phyloP scores from a whole-genome alignment of 2,888 invertebrate genomes.

The Bruchidius siliquastri region DNA sequence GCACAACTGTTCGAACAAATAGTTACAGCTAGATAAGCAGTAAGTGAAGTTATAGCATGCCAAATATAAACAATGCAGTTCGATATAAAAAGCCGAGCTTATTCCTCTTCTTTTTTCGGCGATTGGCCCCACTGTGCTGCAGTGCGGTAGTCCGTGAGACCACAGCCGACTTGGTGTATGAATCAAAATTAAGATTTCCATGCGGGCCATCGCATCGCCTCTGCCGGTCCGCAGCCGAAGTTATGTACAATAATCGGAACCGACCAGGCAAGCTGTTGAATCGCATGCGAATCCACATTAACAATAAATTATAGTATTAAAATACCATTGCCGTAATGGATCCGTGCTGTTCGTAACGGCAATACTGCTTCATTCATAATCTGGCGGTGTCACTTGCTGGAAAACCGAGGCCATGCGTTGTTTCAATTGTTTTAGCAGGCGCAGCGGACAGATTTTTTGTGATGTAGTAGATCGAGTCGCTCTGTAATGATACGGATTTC shows the following conservation, averaged over 20 bases:
- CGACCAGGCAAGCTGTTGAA: constrained; percentile 2
- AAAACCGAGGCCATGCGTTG: background rate
- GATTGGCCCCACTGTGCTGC: too few species aligned
- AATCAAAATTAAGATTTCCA: background rate
- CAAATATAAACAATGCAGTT: too few species aligned
- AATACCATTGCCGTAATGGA: constrained; percentile 44
- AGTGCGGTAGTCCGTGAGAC: background rate
- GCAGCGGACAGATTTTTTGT: background rate
- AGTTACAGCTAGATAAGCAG: too few species aligned
- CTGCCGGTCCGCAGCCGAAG: background rate
- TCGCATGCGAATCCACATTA: constrained; percentile 44
- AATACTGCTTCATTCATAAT: background rate
- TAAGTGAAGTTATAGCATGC: too few species aligned
- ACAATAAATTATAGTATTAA: constrained; percentile 46
- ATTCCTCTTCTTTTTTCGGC: too few species aligned
- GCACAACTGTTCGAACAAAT: too few species aligned
- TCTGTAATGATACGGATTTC: too few species aligned
- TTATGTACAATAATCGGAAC: background rate
- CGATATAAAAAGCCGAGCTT: too few species aligned
- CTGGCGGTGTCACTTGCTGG: background rate
- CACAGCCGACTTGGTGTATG: background rate
- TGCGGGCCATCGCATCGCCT: background rate
- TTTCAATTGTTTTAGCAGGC: background rate
- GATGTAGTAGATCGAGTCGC: too few species aligned
- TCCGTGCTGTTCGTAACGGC: constrained; percentile 42